Base-by-base conservation (phyloP, 2,113 vertebrate species). In the Rhegmatorhina hoffmannsi region DNA sequence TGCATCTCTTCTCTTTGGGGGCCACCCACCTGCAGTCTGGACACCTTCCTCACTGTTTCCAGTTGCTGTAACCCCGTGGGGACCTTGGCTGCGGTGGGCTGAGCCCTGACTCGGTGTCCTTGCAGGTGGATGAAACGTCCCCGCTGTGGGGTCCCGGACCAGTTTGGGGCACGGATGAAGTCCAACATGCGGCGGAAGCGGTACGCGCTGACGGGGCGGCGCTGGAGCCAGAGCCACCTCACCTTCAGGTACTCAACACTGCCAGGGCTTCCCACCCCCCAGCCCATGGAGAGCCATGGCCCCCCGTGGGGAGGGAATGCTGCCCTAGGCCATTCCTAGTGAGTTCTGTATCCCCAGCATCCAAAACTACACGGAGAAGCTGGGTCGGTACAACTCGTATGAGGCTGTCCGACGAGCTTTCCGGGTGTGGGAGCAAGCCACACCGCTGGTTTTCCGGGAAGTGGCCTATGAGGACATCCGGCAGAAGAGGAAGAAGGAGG, bases 61-160 rank as follows among this genome's bases (percentile, higher is more conserved):
- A 34, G 49, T 49, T 49, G 11, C 49, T 16, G 15, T 56, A 49
- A 31, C 24, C 21, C 25, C 31, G 43, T 1, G 1, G 60, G 50
- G 64, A 18, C 17, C 10, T 52, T 25, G 46, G 78, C 33, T 1
- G 13, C 1, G 0, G 29, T 28, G 47, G 18, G 20, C 79, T 93
- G 68, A 84, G 68, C 53, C 44, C 50, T 85, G 46, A 24, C 78
- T 81, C 7, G 1, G 2, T 87, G 56, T 46, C 40, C 69, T 29
- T 75, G 66, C 90, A 99, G 99, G 89, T 99, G 99, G 95, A 99
- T 99, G 99, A 98, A 97, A 53, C 98, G 97, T 67, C 99, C 99
- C 31, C 99, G 99, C 56, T 99, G 99, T 7, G 99, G 99, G 46
- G 98, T 99, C 53, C 99, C 99, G 0, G 99, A 99, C 94, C 98